Evolutionary conservation across 2,888 invertebrate genomes (phyloP), one percentile per base, ranked within the genome.

Genomic region (Drosophila tanythrix): DNA sequence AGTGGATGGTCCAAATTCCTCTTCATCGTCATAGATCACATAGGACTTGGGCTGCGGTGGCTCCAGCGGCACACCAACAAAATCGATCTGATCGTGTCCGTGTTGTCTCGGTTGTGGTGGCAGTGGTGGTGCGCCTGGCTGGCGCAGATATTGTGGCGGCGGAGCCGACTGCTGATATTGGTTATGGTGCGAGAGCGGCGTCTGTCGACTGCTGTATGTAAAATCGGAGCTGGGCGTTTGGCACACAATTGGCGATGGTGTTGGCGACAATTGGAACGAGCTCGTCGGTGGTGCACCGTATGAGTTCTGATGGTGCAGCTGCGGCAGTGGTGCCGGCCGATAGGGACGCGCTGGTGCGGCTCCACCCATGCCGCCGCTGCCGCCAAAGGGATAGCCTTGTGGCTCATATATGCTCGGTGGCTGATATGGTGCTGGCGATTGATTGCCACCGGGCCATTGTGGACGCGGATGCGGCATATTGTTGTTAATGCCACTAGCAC

Each of bases 1-100:
- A 25, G 98, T 98, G 70, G 97, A 96, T 13, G 97, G 97, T 52
- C 97, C 97, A 82, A 96, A 94, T 79, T 96, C 96, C 91, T 96
- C 96, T 67, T 96, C 96, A 58, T 95, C 95, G 90, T 95, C 95
- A 88, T 93, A 93, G 89, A 93, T 82, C 79, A 95, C 94, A 84
- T 95, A 94, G 76, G 95, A 94, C 94, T 94, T 94, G 80, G 95
- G 95, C 87, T 95, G 94, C 81, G 94, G 95, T 79, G 96, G 97
- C 92, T 97, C 97, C 90, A 97, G 90, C 2, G 97, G 96, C 81
- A 96, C 96, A 79, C 96, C 96, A 81, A 96, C 95, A 70, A 84
- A 92, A 82, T 92, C 93, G 82, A 92, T 90, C 79, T 91, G 92
- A 80, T 91, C 89, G 80, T 92, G 92, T 74, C 89, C 90, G 83